These are phyloP conservation scores for Nemopilema nomurai DNA, from an alignment of 30 jellyfish, hydroid and myxozoan species.

Conservation along the genomic window DNA sequence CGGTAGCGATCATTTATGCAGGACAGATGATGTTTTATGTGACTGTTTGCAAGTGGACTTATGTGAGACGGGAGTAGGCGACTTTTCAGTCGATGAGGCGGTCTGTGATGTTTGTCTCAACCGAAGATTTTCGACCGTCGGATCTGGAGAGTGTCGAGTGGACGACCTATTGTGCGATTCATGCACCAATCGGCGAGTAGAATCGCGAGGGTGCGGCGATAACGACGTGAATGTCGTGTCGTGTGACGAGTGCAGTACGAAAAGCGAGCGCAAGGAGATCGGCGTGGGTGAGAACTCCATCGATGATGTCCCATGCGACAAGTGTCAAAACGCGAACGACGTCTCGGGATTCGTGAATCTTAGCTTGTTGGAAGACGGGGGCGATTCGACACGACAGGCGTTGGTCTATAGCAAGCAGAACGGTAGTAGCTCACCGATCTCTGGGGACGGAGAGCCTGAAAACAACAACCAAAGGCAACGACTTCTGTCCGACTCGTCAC, in stretches of 20 bases:
- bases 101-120: constrained; percentile 78
- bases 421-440: background rate
- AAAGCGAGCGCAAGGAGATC: constrained; percentile 15
- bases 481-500: constrained; percentile 26
- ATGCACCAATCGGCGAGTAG: constrained; percentile 23
- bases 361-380: constrained; percentile 21
- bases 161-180: constrained; percentile 44
- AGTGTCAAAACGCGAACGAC: constrained; percentile 17
- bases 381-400: background rate
- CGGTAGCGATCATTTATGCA: constrained; percentile 43
- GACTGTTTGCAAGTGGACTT: constrained; percentile 61
- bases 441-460: background rate
- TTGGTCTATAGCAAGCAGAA: background rate
- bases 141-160: constrained; percentile 52
- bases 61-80: constrained; percentile 65
- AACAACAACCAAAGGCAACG: constrained; percentile 11
- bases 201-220: constrained; percentile 83
- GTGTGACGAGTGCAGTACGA: constrained; percentile 67
- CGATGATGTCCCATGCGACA: constrained; percentile 43
- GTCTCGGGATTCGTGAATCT: constrained; percentile 24
- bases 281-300: constrained; percentile 82
- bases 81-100: constrained; percentile 35
- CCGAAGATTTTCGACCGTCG: constrained; percentile 34
- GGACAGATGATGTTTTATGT: constrained; percentile 81
- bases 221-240: constrained; percentile 53